Conservation (phyloP, 2,113 vertebrate genomes). For the Rhinopithecus roxellana region DNA sequence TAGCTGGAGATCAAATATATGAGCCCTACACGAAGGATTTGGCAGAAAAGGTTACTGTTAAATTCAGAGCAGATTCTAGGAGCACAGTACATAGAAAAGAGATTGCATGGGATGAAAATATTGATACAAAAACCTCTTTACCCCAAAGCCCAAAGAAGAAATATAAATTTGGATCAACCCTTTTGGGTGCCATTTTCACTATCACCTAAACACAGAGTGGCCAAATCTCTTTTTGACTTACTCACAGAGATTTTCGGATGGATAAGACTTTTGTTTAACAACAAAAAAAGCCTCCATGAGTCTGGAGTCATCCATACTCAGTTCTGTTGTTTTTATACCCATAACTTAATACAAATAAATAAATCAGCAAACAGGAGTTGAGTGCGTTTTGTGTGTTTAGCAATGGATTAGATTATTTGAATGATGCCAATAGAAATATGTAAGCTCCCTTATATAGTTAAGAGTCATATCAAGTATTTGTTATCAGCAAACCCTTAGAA, state of each 20-base stretch:
- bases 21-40: not conserved
- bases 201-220: not conserved
- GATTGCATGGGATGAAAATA: not conserved
- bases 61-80: not conserved
- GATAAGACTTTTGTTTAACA: not conserved
- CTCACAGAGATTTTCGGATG: not conserved
- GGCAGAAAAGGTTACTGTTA: not conserved
- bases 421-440: not conserved
- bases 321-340: not conserved
- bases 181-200: not conserved
- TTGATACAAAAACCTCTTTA: not conserved
- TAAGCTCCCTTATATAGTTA: not conserved
- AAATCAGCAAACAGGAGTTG: not conserved
- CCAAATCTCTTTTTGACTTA: conserved; percentile 8
- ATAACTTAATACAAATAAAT: conserved; percentile 4
- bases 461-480: not conserved
- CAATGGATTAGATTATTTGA: conserved; percentile 16
- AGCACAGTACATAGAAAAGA: not conserved
- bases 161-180: not conserved
- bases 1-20: not conserved
- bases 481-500: not conserved
- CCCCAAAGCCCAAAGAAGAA: not conserved
- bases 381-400: not conserved
- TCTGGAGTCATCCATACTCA: not conserved
- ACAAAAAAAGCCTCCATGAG: not conserved